These are phyloP conservation scores for Falco concolor DNA, from an alignment of 2,797 vertebrate genomes.

Conservation along the genomic window DNA sequence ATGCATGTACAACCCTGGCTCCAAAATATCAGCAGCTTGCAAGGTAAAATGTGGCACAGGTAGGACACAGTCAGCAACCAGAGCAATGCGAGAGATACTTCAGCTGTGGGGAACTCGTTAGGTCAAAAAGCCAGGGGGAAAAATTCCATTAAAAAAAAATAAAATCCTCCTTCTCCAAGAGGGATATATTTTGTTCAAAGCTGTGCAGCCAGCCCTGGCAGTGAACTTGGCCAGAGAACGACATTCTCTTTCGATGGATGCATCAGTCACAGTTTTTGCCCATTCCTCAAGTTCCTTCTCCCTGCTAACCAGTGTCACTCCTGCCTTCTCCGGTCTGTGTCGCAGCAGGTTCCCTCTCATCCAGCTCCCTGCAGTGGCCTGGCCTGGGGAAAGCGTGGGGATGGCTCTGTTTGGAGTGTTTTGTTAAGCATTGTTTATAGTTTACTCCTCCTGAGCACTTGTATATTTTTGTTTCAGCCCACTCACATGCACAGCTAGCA, in stretches of 20 bases:
- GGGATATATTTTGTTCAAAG: neutral
- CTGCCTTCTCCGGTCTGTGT: neutral
- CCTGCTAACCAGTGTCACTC: neutral
- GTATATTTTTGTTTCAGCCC: slow-evolving; percentile 37
- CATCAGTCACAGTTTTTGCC: slow-evolving; percentile 22
- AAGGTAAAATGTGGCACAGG: neutral
- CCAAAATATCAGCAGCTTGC: neutral
- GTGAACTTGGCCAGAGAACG: neutral
- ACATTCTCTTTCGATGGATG: slow-evolving; percentile 7
- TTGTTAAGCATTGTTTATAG: slow-evolving; percentile 40
- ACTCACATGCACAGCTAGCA: slow-evolving; percentile 33
- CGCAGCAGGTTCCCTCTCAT: slow-evolving; percentile 51
- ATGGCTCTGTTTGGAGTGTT: neutral
- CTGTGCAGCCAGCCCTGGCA: neutral
- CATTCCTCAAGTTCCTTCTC: slow-evolving; percentile 65
- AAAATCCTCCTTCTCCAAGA: neutral
- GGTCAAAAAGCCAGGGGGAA: neutral
- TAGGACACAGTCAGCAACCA: neutral
- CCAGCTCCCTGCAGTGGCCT: neutral
- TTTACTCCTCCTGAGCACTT: neutral
- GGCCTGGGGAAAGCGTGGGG: neutral
- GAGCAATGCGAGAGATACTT: neutral
- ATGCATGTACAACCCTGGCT: neutral
- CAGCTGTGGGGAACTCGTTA: neutral
- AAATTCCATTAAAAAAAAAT: neutral